Base-by-base conservation (phyloP, 2,888 invertebrate species). In the Ganaspis brasiliensis region DNA sequence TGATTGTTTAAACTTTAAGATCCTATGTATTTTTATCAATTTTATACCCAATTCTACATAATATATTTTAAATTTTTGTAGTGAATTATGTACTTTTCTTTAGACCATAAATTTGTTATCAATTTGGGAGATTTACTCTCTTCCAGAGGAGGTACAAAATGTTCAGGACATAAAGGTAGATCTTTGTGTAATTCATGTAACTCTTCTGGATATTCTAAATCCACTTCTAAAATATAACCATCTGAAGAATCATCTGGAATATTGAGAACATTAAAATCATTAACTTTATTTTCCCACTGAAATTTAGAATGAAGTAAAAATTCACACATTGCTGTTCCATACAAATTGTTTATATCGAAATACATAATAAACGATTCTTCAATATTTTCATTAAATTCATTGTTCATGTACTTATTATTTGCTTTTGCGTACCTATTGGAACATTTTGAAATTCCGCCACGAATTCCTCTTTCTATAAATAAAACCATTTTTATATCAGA, bases 321-420 rank as follows among this genome's bases (percentile, higher is more conserved):
- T 77, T 89, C 83, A 8, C 76, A 81, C 89, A 91, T 88, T 1
- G 89, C 88, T 83, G 84, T 86, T 1, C 89, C 89, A 79, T 90
- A 91, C n/a, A 88, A 75, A 79, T 89, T 90, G 76, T 91, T 90
- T 0, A 84, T 85, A 83, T 89, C 89, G 4, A 87, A 80, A 75
- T 88, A 89, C 16, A 83, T 77, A 19, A 91, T 21, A 4, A n/a
- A 31, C 5, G 26, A 31, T 21, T 35, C 57, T 56, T 56, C 9
- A 16, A 56, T 40, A 40, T 56, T 40, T 40, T 9, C 12, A 40
- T 40, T 40, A 52, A 67, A 37, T 16, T 57, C 57, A 16, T 63
- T 49, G 10, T 63, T 19, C 81, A 81, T 82, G 52, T 80, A 83
- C 49, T 63, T 71, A 74, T 83, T 84, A 67, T 87, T 86, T 12